phyloP scores from a whole-genome alignment of 2,888 invertebrate genomes.

The Rhaphigaster nebulosa region DNA sequence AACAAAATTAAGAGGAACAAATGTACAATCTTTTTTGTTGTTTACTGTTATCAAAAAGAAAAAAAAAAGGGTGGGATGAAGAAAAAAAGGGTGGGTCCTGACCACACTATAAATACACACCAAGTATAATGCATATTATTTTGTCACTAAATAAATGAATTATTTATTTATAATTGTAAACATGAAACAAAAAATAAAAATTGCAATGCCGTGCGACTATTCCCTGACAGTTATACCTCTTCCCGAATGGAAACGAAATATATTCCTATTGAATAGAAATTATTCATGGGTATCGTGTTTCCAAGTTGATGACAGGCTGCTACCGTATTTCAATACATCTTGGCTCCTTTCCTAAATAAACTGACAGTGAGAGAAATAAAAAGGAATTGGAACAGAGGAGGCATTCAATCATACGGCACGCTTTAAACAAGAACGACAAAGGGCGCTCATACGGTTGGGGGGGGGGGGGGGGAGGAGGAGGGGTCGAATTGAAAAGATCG shows the following conservation, averaged over 20 bases:
- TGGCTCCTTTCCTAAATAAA: neutral
- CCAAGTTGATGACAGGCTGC: neutral
- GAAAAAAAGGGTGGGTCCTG: too few relatives aligned
- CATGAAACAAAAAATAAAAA: too few relatives aligned
- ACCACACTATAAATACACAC: too few relatives aligned
- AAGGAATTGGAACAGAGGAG: neutral
- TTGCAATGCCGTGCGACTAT: neutral
- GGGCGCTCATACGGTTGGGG: neutral
- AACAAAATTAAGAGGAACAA: too few relatives aligned
- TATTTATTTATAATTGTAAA: too few relatives aligned
- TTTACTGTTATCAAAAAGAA: too few relatives aligned
- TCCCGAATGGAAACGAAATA: neutral
- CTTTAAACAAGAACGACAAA: neutral
- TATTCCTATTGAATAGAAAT: neutral
- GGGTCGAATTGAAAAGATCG: slow-evolving; percentile 1
- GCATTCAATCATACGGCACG: neutral
- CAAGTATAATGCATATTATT: too few relatives aligned
- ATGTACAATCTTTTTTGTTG: too few relatives aligned
- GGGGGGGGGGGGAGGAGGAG: neutral
- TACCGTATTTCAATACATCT: neutral
- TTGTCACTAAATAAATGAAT: too few relatives aligned
- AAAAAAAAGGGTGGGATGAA: too few relatives aligned
- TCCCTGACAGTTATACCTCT: neutral
- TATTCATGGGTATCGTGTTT: neutral
- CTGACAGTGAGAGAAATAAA: slow-evolving; percentile 6